Conservation (phyloP, 2,113 vertebrate genomes). For the Arenaria interpres region DNA sequence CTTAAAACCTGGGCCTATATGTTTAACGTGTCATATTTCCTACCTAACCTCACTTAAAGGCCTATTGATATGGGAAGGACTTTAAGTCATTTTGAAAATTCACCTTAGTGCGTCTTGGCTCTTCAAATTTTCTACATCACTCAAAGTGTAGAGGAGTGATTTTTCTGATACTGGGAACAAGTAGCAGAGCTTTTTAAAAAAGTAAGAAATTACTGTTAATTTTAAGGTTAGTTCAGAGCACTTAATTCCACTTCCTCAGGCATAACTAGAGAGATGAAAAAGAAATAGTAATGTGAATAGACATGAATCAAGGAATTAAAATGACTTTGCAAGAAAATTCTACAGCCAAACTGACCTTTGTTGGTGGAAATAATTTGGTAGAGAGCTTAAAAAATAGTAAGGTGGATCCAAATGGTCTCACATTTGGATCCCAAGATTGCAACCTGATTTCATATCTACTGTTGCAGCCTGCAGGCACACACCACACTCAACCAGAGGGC, state of each 20-base stretch:
- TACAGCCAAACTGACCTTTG: not conserved
- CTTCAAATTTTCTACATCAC: not conserved
- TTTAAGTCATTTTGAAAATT: not conserved
- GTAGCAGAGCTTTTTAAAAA: not conserved
- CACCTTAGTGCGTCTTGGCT: not conserved
- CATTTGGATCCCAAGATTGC: not conserved
- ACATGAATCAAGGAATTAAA: not conserved
- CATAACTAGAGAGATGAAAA: not conserved
- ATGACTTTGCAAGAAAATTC: not conserved
- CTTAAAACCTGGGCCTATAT: not conserved
- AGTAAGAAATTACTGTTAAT: not conserved
- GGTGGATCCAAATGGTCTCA: not conserved
- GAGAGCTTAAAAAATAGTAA: not conserved
- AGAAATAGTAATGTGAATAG: not conserved
- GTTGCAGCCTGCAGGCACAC: rapidly evolving
- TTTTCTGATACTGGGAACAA: not conserved
- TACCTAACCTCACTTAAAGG: not conserved
- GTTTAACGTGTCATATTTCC: not conserved
- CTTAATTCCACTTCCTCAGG: not conserved
- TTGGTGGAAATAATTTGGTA: not conserved
- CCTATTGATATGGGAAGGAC: not conserved
- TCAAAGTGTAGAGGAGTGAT: not conserved
- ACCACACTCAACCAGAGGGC: not conserved
- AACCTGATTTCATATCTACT: not conserved
- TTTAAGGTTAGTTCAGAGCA: not conserved